Percentiles rank a stretch among this genome's conserved stretches.
These are phyloP conservation scores for Serranus cabrilla DNA, from an alignment of 2,797 vertebrate species.

Conservation along the genomic window DNA sequence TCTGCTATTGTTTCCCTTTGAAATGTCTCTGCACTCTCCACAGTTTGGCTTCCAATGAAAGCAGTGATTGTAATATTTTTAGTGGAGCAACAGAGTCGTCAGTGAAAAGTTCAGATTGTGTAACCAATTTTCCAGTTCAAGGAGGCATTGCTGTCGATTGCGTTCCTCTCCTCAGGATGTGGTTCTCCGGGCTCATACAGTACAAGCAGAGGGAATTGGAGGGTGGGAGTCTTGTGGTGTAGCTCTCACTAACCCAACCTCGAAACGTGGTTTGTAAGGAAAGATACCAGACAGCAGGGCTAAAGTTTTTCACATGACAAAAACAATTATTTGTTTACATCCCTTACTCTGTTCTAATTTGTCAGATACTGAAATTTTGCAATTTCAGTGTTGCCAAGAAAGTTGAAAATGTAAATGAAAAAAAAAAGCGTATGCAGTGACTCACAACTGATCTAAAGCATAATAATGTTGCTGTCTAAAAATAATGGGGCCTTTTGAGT, in stretches of 20 bases:
- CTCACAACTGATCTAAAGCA: conserved; percentile 63
- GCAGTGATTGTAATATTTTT: conserved; percentile 87
- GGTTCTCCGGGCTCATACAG: conserved; percentile 85
- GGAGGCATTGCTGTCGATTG: conserved; percentile 83
- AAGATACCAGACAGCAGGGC: conserved; percentile 83
- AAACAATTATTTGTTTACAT: conserved; percentile 83
- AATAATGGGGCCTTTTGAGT: conserved; percentile 68
- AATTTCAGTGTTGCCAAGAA: conserved; percentile 60
- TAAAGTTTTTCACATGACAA: conserved; percentile 85
- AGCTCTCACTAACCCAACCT: conserved; percentile 78
- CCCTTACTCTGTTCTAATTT: conserved; percentile 62
- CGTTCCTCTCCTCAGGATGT: conserved; percentile 87
- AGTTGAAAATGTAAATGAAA: conserved; percentile 60
- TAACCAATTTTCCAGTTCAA: conserved; percentile 89
- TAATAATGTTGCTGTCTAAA: conserved; percentile 68
- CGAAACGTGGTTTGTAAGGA: conserved; percentile 79
- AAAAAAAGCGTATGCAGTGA: conserved; percentile 51
- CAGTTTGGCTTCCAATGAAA: conserved; percentile 86
- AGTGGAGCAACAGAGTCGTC: conserved; percentile 83
- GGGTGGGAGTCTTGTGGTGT: conserved; percentile 83
- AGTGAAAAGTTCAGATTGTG: conserved; percentile 90
- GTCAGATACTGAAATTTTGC: conserved; percentile 51
- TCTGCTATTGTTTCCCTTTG: conserved; percentile 83
- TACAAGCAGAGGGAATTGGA: conserved; percentile 82
- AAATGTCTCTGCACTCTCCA: conserved; percentile 74